Evolutionary conservation across 53 echinoderm and acorn worm species (phyloP), one percentile per base, ranked within the genome.

Genomic region (Stichopus horrens): DNA sequence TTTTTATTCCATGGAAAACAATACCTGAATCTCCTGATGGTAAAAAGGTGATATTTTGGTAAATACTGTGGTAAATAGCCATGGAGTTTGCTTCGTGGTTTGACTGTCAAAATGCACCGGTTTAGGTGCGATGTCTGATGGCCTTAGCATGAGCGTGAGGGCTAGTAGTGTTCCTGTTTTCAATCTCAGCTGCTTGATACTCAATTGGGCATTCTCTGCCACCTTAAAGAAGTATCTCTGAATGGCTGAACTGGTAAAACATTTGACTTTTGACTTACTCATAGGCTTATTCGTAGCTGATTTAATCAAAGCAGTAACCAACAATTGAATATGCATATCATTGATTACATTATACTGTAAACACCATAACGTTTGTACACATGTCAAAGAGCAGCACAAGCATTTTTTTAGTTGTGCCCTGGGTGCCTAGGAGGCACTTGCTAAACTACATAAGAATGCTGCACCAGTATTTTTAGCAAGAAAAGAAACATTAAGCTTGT

Each of bases 41-140:
- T 7, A 80, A 23, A 88, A 92, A 92, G 1, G 21, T 55, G 10
- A 92, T 74, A 65, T 92, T 75, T 22, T 89, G n/a, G n/a, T n/a
- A n/a, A n/a, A n/a, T n/a, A n/a, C 19, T 51, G 65, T 86, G 23
- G 74, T 67, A 66, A 92, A 89, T 21, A 89, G 21, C n/a, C 37
- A 73, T 22, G 52, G 58, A 23, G 67, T 23, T 23, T 59, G 59
- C 54, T 60, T 37, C 37, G 2, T 37, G 37, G 37, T 74, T 4
- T 75, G 54, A 58, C n/a, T 74, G 66, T 85, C 67, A 73, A 90
- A 86, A 23, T 75, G 54, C 73, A 86, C 37, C 5, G 86, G 74
- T 53, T 86, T 79, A 23, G 90, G 92, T 5, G 92, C 89, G 74
- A 92, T 89, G 87, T 92, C 92, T 14, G 90, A 92, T 78, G 89